These are phyloP conservation scores for Bombyx mandarina DNA, from an alignment of 1,140 invertebrate genomes.

Conservation along the genomic window DNA sequence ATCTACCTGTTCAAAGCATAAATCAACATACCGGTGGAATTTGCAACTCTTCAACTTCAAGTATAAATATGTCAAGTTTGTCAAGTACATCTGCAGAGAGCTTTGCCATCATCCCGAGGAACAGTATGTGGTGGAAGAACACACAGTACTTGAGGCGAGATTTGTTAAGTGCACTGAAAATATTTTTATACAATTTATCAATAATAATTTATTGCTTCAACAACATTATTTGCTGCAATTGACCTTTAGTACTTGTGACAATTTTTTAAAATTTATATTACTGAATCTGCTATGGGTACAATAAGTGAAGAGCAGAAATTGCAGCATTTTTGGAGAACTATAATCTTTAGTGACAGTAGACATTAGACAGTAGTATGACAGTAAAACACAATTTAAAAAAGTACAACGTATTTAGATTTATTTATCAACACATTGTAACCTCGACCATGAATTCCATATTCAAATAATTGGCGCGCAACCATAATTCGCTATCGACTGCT, in stretches of 20 bases:
- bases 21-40: conserved; percentile 82
- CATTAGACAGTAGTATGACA: too few species aligned
- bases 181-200: neutral
- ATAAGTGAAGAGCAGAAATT: too few species aligned
- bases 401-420: neutral
- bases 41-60: conserved; percentile 94
- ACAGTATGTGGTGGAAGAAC: conserved; percentile 92
- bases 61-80: conserved; percentile 91
- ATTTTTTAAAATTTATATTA: too few species aligned
- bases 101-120: conserved; percentile 92
- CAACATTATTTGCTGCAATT: too few species aligned
- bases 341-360: too few species aligned
- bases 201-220: too few species aligned
- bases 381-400: neutral
- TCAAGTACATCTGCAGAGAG: conserved; percentile 92
- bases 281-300: too few species aligned
- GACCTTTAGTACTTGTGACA: too few species aligned
- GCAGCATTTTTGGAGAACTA: too few species aligned
- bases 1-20: neutral
- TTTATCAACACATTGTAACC: conserved; percentile 3
- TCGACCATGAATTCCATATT: conserved; percentile 17
- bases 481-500: conserved; percentile 47
- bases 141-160: conserved; percentile 92
- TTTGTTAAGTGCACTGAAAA: conserved; percentile 92
- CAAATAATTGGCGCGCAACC: conserved; percentile 53